phyloP scores from a whole-genome alignment of 1,140 invertebrate genomes.

The Neocloeon triangulifer region DNA sequence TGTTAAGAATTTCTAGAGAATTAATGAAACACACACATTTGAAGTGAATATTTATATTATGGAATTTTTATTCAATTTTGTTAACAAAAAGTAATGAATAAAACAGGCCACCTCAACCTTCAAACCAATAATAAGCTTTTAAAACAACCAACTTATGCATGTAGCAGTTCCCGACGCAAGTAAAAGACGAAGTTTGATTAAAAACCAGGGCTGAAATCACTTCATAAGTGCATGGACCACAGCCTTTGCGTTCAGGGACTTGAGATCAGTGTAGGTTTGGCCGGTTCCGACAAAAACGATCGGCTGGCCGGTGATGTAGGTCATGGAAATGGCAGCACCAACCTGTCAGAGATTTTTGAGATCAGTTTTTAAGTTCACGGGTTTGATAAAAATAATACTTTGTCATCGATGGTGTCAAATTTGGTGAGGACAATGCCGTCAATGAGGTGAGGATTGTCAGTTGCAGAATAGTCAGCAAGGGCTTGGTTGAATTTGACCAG shows the following conservation, averaged over 20 bases:
- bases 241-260: constrained; percentile 88
- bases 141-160: no score
- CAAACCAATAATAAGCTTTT: no score
- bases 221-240: constrained; percentile 95
- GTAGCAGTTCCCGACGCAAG: no score
- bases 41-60: no score
- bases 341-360: constrained; percentile 36
- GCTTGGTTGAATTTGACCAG: constrained; percentile 97
- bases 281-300: constrained; percentile 99
- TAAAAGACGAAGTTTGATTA: no score
- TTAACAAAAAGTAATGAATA: no score
- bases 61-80: no score
- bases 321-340: constrained; percentile 99
- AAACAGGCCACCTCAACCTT: no score
- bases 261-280: constrained; percentile 95
- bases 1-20: no score
- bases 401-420: constrained; percentile 98
- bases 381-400: constrained; percentile 27
- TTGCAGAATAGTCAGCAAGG: constrained; percentile 66
- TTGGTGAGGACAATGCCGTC: constrained; percentile 97
- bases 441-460: constrained; percentile 70
- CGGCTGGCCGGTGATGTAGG: constrained; percentile 97
- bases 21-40: no score
- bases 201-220: no score
- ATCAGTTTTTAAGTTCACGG: background rate